Conservation (phyloP, 2,888 invertebrate genomes). For the Polydrusus cervinus region DNA sequence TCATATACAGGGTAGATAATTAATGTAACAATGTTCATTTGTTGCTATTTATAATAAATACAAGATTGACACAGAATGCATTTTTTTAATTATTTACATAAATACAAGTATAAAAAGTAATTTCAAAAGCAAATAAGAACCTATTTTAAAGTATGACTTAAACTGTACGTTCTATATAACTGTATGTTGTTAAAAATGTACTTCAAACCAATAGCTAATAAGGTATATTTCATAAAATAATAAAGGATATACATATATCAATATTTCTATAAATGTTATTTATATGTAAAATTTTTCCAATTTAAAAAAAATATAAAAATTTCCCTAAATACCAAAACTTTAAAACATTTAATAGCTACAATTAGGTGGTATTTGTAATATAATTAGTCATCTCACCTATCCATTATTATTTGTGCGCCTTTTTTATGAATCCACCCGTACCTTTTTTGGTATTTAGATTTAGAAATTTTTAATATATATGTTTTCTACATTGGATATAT, state of each 20-base stretch:
- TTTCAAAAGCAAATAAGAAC: not conserved
- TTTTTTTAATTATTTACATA: too few species aligned
- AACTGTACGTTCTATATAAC: not conserved
- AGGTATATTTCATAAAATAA: constrained; percentile 5
- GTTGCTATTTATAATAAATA: too few species aligned
- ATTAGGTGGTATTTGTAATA: too few species aligned
- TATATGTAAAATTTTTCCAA: constrained; percentile 31
- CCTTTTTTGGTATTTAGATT: constrained; percentile 1
- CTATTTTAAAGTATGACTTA: not conserved
- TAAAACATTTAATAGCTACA: too few species aligned
- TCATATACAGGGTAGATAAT: too few species aligned
- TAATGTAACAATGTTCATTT: too few species aligned
- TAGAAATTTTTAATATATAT: not conserved
- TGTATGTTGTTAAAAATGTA: not conserved
- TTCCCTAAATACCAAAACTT: too few species aligned
- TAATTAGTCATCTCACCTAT: too few species aligned
- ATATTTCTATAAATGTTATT: constrained; percentile 24
- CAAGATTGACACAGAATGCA: too few species aligned
- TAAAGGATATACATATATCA: constrained; percentile 34
- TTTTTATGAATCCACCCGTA: too few species aligned
- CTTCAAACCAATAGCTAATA: not conserved
- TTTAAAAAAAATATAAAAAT: constrained; percentile 13
- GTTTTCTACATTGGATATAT: constrained; percentile 27
- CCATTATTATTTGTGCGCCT: not conserved
- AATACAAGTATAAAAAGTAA: too few species aligned